Conservation (phyloP, 2,888 invertebrate genomes). For the Leptothorax acervorum region DNA sequence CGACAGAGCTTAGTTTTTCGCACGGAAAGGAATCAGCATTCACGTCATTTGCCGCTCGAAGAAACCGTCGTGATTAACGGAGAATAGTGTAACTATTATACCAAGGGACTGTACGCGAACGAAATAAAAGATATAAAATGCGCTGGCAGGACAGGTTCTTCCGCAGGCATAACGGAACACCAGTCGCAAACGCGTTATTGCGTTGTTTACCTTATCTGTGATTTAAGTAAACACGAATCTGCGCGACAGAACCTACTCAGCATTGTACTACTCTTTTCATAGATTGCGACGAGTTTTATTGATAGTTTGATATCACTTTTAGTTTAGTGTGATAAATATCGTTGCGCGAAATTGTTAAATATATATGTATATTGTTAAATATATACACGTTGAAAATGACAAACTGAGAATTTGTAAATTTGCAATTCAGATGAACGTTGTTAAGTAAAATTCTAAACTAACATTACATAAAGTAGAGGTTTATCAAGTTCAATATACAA, state of each 20-base stretch:
- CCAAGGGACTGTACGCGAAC: slow-evolving; percentile 11
- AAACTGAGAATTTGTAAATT: background rate
- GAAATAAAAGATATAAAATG: slow-evolving; percentile 40
- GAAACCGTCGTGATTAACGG: slow-evolving; percentile 56
- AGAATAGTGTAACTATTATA: slow-evolving; percentile 55
- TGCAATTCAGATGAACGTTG: background rate
- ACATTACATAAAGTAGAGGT: background rate
- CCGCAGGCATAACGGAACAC: background rate
- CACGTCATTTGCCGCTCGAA: slow-evolving; percentile 53
- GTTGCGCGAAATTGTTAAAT: background rate
- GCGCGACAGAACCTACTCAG: background rate
- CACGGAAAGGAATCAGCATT: slow-evolving; percentile 56
- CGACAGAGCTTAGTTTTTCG: slow-evolving; percentile 52
- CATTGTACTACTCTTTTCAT: background rate
- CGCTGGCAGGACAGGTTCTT: slow-evolving; percentile 52
- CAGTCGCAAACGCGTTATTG: background rate
- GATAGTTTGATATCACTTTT: slow-evolving; percentile 7
- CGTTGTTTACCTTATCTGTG: slow-evolving; percentile 8
- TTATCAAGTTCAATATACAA: background rate
- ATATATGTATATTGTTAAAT: background rate
- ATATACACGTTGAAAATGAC: background rate
- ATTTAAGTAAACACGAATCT: slow-evolving; percentile 2
- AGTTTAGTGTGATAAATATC: background rate
- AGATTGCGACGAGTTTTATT: background rate
- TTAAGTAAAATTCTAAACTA: background rate